Evolutionary conservation across 2,888 invertebrate species (phyloP).

Genomic region (Selenia dentaria): DNA sequence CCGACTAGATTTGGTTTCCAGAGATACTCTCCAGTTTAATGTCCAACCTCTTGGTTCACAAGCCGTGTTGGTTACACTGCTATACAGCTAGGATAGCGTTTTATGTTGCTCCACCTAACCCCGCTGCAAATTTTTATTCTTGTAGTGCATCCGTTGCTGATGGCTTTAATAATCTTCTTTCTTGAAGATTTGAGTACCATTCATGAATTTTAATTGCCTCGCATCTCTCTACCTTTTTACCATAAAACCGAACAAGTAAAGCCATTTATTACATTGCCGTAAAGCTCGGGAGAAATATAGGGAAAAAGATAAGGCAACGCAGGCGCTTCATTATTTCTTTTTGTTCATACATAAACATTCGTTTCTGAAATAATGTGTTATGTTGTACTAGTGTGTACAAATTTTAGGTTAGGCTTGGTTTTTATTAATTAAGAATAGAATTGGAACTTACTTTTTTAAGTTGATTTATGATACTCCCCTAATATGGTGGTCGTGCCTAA

Average conservation of each 20-base stretch:
- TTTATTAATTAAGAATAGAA: no score
- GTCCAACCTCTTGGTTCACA: constrained; percentile 57
- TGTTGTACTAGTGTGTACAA: constrained; percentile 26
- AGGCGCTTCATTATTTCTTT: constrained; percentile 29
- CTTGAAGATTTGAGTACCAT: background rate
- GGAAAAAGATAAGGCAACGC: constrained; percentile 26
- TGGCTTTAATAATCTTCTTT: background rate
- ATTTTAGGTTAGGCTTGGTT: constrained; percentile 47
- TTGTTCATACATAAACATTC: constrained; percentile 34
- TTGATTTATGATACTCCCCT: constrained; percentile 69
- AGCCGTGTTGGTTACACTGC: constrained; percentile 44
- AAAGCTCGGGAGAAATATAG: constrained; percentile 27
- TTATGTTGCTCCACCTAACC: constrained; percentile 32
- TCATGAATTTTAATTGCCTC: constrained; percentile 12
- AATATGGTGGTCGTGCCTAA: no score
- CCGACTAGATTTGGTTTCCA: constrained; percentile 63
- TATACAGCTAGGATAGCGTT: constrained; percentile 40
- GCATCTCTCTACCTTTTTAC: constrained; percentile 15
- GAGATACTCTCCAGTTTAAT: constrained; percentile 64
- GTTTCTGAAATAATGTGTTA: constrained; percentile 30
- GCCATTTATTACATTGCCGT: constrained; percentile 23
- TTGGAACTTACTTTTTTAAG: no score
- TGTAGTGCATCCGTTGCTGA: background rate
- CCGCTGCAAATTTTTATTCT: constrained; percentile 12
- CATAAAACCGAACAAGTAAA: constrained; percentile 23